Base-by-base conservation (phyloP, 92 coral and sea anemone species). In the Metridium senile region DNA sequence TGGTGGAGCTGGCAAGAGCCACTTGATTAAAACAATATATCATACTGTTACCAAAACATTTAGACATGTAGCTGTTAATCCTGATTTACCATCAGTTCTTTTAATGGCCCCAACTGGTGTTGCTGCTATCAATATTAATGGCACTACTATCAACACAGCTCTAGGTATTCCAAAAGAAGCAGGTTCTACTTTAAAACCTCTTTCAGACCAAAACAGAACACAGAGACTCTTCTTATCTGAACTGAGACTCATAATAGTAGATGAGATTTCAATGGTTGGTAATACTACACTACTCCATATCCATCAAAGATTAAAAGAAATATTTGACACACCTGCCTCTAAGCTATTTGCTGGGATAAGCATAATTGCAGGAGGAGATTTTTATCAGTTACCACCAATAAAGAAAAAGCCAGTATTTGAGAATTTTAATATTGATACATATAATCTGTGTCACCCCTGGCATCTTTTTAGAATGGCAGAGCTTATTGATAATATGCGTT, bases 1-100 rank as follows among this genome's bases (percentile, higher is more conserved):
- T 16, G 93, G 77, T 11, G 93, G 93, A 39, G 87, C 90, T 25
- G 93, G 93, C 1, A 89, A 89, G 78, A 57, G 78, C 35, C 86
- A 88, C 49, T 39, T 39, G 49, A 39, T 39, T 39, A 39, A 39
- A 39, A 39, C 49, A 39, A 39, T 39, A 39, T 88, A 85, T 53
- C 93, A 79, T 34, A 84, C 89, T 45, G 64, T 34, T 28, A 58
- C 77, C 61, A 89, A 89, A 68, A 89, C 84, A 51, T 85, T 86
- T 30, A 85, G 87, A 86, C 80, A 85, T 62, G 81, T 53, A 0
- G 68, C 63, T 19, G 46, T 39, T n/a, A 89, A 89, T 54, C 90
- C 93, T 46, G 87, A 89, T 39, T 13, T 4, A 4, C 49, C 49
- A 39, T 39, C 49, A 79, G 90, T 76, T 0, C 72, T 86, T 21